Base-by-base conservation (phyloP, 2,888 invertebrate genomes). In the Deroplatys truncata region DNA sequence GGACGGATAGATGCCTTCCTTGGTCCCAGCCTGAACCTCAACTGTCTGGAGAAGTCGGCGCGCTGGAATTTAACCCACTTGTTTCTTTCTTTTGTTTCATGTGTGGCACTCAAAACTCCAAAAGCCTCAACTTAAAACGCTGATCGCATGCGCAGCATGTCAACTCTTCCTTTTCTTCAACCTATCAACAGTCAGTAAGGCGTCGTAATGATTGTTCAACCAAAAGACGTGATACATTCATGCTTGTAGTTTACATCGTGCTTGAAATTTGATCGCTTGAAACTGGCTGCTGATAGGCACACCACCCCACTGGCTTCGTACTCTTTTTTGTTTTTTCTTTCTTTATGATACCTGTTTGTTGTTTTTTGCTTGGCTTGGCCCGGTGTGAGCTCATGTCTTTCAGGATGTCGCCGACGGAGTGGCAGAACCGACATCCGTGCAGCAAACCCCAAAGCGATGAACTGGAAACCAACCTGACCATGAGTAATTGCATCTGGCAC, bases 401-500 rank as follows among this genome's bases (percentile, higher is more conserved):
- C 91, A 93, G 95, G 91, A 92, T 94, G 84, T 94, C 94, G 89
- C 95, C 96, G 0, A 94, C 94, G 91, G 95, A 96, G 92, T 95
- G 94, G 94, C 94, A 94, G 91, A 94, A 94, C 92, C 94, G 95
- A 1, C 93, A 94, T 92, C 94, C 94, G 1, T 94, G 94, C 92
- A 93, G 93, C 28, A 94, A 94, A 89, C 94, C 94, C 2, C 94
- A 94, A 90, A 94, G 35, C 9, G 87, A 83, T 2, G 29, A 94
- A 43, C 93, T 95, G 89, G 95, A 95, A 92, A 95, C 95, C 92
- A 94, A 93, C 86, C 92, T 95, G 93, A 94, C 94, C 28, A 92
- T 95, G 91, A 93, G 94, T 88, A 95, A 95, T 92, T 94, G 94
- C 91, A 94, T 95, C 91, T 96, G 96, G 96, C 95, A 95, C 92